phyloP scores from a whole-genome alignment of 2,888 invertebrate genomes.

The Octodonta nipae region DNA sequence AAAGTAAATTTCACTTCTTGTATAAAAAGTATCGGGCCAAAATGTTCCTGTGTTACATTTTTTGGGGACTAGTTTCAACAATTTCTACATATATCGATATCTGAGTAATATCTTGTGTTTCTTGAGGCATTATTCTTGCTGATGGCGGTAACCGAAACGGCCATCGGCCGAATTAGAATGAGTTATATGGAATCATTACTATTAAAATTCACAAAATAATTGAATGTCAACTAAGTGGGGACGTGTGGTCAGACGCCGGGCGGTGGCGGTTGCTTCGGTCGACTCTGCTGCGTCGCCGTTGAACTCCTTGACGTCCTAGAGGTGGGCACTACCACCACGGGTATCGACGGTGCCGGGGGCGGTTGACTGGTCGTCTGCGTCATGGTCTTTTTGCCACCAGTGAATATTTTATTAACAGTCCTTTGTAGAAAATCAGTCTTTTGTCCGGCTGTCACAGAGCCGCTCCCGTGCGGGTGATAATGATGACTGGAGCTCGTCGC shows the following conservation, averaged over 20 bases:
- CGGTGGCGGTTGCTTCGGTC: slow-evolving; percentile 23
- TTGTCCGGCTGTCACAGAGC: slow-evolving; percentile 23
- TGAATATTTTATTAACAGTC: slow-evolving; percentile 39
- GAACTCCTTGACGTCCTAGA: slow-evolving; percentile 21
- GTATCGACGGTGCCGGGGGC: slow-evolving; percentile 29
- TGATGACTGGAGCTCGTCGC: slow-evolving; percentile 5
- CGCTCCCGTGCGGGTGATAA: slow-evolving; percentile 11
- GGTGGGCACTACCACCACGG: slow-evolving; percentile 32
- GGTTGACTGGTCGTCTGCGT: slow-evolving; percentile 12
- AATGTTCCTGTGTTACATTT: too few species aligned
- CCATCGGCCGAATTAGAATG: slow-evolving; percentile 8
- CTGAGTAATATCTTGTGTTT: too few species aligned
- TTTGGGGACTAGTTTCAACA: too few species aligned
- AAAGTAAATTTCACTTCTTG: too few species aligned
- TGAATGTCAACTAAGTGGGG: slow-evolving; percentile 32
- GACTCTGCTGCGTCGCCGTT: slow-evolving; percentile 19
- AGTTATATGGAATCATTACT: slow-evolving; percentile 26
- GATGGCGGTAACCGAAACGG: too few species aligned
- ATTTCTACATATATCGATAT: too few species aligned
- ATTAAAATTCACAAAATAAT: slow-evolving; percentile 24
- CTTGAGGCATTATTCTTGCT: too few species aligned
- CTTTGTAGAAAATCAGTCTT: slow-evolving; percentile 40
- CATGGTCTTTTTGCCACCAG: slow-evolving; percentile 26
- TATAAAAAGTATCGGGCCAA: too few species aligned
- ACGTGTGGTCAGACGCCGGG: slow-evolving; percentile 35